These are phyloP conservation scores for Chironomus tepperi DNA, from an alignment of 1,140 invertebrate species.

Conservation along the genomic window DNA sequence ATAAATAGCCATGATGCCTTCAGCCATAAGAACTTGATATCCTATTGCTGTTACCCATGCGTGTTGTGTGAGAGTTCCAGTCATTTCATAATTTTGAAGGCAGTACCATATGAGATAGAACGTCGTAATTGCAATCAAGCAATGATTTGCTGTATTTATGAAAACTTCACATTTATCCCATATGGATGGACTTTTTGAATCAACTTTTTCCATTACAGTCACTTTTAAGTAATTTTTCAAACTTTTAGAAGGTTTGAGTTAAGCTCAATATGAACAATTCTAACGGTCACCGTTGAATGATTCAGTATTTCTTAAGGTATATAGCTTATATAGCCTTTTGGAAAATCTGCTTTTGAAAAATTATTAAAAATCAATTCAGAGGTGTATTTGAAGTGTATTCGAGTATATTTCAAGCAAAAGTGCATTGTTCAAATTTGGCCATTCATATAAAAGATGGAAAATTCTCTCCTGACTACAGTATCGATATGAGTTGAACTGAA, in stretches of 20 bases:
- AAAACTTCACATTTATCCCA: neutral
- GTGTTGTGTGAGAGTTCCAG: neutral
- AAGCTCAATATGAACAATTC: too few species aligned
- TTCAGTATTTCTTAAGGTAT: neutral
- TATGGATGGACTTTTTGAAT: neutral
- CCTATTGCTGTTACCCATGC: slow-evolving; percentile 24
- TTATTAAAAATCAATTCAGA: neutral
- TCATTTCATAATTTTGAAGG: neutral
- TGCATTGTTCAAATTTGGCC: too few species aligned
- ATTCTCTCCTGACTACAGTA: too few species aligned
- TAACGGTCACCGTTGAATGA: too few species aligned
- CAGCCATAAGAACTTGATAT: slow-evolving; percentile 25
- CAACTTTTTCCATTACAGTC: too few species aligned
- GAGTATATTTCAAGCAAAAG: too few species aligned
- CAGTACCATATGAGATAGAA: neutral
- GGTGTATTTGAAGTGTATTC: too few species aligned
- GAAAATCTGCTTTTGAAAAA: neutral
- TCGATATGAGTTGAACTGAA: too few species aligned
- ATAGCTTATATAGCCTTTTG: neutral
- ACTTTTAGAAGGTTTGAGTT: too few species aligned
- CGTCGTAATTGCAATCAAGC: neutral
- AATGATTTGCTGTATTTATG: neutral
- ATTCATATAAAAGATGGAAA: too few species aligned
- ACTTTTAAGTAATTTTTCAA: too few species aligned
- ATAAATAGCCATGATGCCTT: slow-evolving; percentile 23